A percentile compares a stretch with the other conserved stretches of the same genome.
Evolutionary conservation across 2,888 invertebrate species (phyloP).

Genomic region (Antitype chi): DNA sequence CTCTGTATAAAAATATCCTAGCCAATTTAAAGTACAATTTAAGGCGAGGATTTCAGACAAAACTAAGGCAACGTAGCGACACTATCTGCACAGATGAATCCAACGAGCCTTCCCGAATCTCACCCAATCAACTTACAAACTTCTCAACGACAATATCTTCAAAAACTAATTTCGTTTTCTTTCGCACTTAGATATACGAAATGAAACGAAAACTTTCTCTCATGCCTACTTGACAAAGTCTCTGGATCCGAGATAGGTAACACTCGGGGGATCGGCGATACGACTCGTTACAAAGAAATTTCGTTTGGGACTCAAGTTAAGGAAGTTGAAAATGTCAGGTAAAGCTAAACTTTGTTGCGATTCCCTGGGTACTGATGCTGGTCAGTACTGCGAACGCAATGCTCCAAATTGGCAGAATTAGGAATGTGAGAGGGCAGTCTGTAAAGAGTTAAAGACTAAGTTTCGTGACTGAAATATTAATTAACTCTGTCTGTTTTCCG

Average conservation of each 20-base stretch:
- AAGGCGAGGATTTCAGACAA: not conserved
- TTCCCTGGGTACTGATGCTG: not conserved
- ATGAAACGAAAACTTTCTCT: conserved; percentile 45
- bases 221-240: conserved; percentile 38
- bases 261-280: conserved; percentile 34
- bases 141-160: conserved; percentile 45
- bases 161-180: conserved; percentile 57
- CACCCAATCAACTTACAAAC: conserved; percentile 15
- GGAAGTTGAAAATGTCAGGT: conserved; percentile 30
- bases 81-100: conserved; percentile 1
- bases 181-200: conserved; percentile 33
- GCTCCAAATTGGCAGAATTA: not conserved
- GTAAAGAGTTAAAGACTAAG: conserved; percentile 15
- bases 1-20: not conserved
- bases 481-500: not conserved
- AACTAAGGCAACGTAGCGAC: not conserved
- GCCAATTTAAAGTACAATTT: not conserved
- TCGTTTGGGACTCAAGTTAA: conserved; percentile 45
- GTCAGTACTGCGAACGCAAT: not conserved
- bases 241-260: conserved; percentile 20
- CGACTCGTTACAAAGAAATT: conserved; percentile 51
- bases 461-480: conserved; percentile 6
- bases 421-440: not conserved
- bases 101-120: conserved; percentile 1
- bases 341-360: conserved; percentile 3